Conservation (phyloP, 2,797 vertebrate species). For the Smutsia gigantea region DNA sequence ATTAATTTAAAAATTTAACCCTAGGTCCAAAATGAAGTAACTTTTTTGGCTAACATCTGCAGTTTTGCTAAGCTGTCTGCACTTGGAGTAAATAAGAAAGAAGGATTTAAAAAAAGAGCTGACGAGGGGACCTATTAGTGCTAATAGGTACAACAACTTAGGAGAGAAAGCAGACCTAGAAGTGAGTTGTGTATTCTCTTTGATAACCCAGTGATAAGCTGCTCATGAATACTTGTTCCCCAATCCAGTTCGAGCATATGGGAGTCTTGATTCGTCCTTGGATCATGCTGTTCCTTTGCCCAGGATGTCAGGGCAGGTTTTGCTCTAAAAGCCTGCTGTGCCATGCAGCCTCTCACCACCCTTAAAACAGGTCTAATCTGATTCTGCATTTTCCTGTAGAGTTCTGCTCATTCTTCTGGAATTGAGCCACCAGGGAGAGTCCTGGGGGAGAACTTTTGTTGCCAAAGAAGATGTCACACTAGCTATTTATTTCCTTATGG, state of each 20-base stretch:
- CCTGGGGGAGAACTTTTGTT: neutral
- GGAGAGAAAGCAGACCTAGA: constrained; percentile 74
- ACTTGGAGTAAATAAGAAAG: constrained; percentile 55
- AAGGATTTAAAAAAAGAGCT: neutral
- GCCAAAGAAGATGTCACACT: constrained; percentile 72
- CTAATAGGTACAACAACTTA: constrained; percentile 60
- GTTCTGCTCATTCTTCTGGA: constrained; percentile 55
- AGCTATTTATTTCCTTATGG: constrained; percentile 60
- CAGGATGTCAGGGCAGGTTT: neutral
- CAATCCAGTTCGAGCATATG: neutral
- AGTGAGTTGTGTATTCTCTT: neutral
- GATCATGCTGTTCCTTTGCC: neutral
- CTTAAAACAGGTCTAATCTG: constrained; percentile 23
- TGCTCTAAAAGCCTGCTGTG: neutral
- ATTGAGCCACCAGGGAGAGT: neutral
- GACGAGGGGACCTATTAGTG: constrained; percentile 55
- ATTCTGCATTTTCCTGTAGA: constrained; percentile 53
- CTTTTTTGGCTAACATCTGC: constrained; percentile 79
- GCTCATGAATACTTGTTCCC: neutral
- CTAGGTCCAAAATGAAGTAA: constrained; percentile 82
- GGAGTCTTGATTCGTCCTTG: neutral
- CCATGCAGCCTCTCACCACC: neutral
- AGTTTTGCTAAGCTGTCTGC: constrained; percentile 69
- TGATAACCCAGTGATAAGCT: neutral
- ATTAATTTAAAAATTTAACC: constrained; percentile 82